Conservation (phyloP, 2,888 invertebrate species). For the Miltochrista miniata region DNA sequence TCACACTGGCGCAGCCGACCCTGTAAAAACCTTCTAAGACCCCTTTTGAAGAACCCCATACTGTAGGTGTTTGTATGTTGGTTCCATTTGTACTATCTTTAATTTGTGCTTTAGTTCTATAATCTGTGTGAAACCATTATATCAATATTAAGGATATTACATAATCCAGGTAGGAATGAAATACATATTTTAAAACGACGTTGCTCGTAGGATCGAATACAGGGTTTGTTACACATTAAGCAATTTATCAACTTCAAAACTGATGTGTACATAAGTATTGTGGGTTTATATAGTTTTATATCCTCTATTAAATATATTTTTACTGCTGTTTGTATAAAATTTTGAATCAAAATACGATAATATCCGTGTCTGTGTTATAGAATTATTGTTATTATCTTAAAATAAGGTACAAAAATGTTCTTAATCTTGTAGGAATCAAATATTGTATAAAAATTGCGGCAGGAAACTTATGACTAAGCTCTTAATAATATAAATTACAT, state of each 20-base stretch:
- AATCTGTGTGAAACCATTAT: too few species aligned
- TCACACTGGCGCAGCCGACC: too few species aligned
- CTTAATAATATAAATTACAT: constrained; percentile 22
- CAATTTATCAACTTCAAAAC: constrained; percentile 31
- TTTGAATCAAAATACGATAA: constrained; percentile 14
- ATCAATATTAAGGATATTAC: too few species aligned
- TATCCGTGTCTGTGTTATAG: too few species aligned
- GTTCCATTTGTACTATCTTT: too few species aligned
- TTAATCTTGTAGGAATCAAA: too few species aligned
- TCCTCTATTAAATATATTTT: constrained; percentile 35
- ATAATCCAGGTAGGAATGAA: constrained; percentile 10
- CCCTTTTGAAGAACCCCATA: too few species aligned
- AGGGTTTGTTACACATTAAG: constrained; percentile 46
- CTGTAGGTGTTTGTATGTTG: too few species aligned
- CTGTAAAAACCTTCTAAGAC: too few species aligned
- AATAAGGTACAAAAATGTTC: not conserved
- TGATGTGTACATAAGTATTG: constrained; percentile 29
- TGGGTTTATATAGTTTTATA: constrained; percentile 24
- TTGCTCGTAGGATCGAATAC: constrained; percentile 48
- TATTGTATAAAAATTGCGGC: not conserved
- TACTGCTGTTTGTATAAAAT: constrained; percentile 35
- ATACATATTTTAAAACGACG: constrained; percentile 10
- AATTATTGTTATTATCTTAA: too few species aligned
- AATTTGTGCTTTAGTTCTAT: too few species aligned
- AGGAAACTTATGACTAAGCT: constrained; percentile 26